Evolutionary conservation across 2,888 invertebrate species (phyloP).

Genomic region (Hirtodrosophila cameraria): DNA sequence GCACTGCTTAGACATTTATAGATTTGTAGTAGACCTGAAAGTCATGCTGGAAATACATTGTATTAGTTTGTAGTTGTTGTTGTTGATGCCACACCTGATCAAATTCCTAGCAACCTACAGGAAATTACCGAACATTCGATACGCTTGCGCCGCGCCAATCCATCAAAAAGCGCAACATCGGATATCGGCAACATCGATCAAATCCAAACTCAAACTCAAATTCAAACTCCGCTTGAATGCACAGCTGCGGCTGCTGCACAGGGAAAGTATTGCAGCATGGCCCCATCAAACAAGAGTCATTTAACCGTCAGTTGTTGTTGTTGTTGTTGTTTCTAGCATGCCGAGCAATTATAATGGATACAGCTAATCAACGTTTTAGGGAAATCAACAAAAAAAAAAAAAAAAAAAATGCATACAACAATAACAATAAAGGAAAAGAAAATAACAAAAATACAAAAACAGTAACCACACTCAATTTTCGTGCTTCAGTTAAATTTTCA

Average conservation of each 20-base stretch:
- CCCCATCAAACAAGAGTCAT: constrained; percentile 57
- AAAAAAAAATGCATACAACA: constrained; percentile 40
- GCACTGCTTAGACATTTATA: too few species aligned
- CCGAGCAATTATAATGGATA: constrained; percentile 75
- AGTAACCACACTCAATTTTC: constrained; percentile 72
- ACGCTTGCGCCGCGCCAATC: constrained; percentile 36
- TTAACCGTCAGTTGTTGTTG: constrained; percentile 51
- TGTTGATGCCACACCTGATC: constrained; percentile 63
- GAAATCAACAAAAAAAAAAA: constrained; percentile 72
- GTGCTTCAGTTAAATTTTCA: constrained; percentile 77
- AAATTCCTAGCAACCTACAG: constrained; percentile 45
- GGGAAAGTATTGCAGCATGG: constrained; percentile 55
- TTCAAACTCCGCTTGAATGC: constrained; percentile 50
- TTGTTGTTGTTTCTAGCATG: constrained; percentile 68
- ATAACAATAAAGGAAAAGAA: constrained; percentile 30
- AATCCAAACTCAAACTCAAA: too few species aligned
- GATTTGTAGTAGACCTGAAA: too few species aligned
- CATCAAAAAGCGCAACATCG: constrained; percentile 48
- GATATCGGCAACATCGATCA: constrained; percentile 43
- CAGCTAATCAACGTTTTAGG: constrained; percentile 79
- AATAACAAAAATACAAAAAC: constrained; percentile 11
- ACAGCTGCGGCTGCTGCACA: constrained; percentile 39
- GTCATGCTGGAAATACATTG: not conserved
- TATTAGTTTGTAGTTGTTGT: constrained; percentile 13
- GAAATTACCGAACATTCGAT: constrained; percentile 52